Percentiles rank a stretch among this genome's conserved stretches.
These are phyloP conservation scores for Pteria penguin DNA, from an alignment of 2,888 invertebrate genomes.

Conservation along the genomic window DNA sequence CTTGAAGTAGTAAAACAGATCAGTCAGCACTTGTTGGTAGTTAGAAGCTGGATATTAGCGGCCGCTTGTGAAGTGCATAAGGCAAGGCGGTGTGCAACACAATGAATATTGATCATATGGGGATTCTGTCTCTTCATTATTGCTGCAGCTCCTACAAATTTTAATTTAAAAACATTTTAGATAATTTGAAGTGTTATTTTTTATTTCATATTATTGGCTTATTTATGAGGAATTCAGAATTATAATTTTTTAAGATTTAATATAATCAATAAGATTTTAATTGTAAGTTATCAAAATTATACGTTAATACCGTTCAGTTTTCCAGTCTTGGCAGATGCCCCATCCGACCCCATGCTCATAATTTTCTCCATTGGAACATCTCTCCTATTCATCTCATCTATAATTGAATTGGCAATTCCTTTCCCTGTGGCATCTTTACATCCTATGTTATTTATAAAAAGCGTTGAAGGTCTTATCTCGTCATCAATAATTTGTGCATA, in stretches of 20 bases:
- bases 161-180: too few species aligned
- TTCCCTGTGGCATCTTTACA: conserved; percentile 34
- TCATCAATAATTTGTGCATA: conserved; percentile 35
- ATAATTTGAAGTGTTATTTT: too few species aligned
- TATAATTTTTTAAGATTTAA: too few species aligned
- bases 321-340: conserved; percentile 39
- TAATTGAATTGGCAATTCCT: conserved; percentile 30
- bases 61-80: conserved; percentile 44
- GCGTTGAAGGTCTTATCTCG: conserved; percentile 32
- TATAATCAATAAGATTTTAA: too few species aligned
- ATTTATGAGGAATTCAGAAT: too few species aligned
- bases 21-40: conserved; percentile 39
- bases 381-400: conserved; percentile 22
- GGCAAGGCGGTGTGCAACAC: conserved; percentile 43
- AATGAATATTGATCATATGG: conserved; percentile 39
- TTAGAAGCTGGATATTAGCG: conserved; percentile 22
- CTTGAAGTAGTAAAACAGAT: conserved; percentile 46
- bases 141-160: conserved; percentile 24
- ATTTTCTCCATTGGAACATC: conserved; percentile 28
- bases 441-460: conserved; percentile 36
- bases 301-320: conserved; percentile 12
- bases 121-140: conserved; percentile 33
- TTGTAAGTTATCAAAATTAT: too few species aligned
- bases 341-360: conserved; percentile 38
- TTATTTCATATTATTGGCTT: too few species aligned